Evolutionary conservation across 2,113 vertebrate species (phyloP).

Genomic region (Tragelaphus imberbis): DNA sequence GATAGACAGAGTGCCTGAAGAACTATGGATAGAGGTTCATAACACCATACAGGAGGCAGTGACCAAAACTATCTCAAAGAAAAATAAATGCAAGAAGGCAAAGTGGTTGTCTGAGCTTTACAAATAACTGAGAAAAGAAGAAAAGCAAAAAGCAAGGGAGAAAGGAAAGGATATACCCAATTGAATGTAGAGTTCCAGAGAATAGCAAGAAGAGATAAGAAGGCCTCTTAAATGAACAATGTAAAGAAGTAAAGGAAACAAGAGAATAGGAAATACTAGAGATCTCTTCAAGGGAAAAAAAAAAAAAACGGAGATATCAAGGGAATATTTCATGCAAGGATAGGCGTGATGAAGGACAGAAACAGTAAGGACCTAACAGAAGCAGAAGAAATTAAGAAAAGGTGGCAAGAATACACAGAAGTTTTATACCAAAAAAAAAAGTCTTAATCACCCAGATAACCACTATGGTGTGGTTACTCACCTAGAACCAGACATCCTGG

Average conservation of each 20-base stretch:
- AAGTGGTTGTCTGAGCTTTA: neutral
- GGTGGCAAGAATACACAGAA: neutral
- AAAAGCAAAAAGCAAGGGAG: neutral
- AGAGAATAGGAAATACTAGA: neutral
- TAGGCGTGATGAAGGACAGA: neutral
- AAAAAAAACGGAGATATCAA: neutral
- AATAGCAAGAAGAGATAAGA: neutral
- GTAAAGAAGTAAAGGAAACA: neutral
- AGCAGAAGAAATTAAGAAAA: neutral
- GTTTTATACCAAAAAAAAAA: neutral
- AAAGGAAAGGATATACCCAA: neutral
- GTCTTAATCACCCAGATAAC: neutral
- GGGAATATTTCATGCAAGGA: neutral
- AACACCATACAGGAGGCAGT: neutral
- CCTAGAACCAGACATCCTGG: neutral
- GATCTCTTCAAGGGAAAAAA: neutral
- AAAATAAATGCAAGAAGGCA: neutral
- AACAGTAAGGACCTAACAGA: neutral
- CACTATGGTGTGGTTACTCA: neutral
- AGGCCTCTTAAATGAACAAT: neutral
- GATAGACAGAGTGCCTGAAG: neutral
- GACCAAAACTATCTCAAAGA: neutral
- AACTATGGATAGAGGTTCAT: neutral
- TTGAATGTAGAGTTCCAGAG: neutral
- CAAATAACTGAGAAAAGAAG: neutral